Evolutionary conservation across 2,888 invertebrate species (phyloP).

Genomic region (Lepidochitona cinerea): DNA sequence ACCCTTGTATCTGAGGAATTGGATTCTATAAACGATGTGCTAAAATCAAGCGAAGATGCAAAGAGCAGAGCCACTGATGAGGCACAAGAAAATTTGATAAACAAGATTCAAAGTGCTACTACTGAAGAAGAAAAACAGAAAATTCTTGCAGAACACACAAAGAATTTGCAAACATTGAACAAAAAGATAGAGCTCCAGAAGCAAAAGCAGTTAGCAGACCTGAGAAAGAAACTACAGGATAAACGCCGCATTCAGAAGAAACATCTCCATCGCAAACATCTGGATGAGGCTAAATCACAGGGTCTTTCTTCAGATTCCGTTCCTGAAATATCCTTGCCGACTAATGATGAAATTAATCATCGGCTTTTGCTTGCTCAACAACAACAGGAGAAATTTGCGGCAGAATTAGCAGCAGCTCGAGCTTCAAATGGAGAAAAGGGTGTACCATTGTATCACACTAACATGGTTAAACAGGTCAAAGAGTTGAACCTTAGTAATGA

Average conservation of each 20-base stretch:
- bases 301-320: constrained; percentile 58
- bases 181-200: constrained; percentile 65
- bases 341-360: constrained; percentile 54
- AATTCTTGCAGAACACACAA: constrained; percentile 59
- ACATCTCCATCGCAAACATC: constrained; percentile 57
- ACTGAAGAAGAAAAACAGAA: constrained; percentile 58
- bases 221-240: constrained; percentile 55
- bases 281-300: constrained; percentile 54
- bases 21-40: constrained; percentile 47
- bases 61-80: constrained; percentile 53
- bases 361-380: constrained; percentile 51
- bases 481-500: constrained; percentile 37
- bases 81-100: constrained; percentile 45
- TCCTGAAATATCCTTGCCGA: constrained; percentile 50
- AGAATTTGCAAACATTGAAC: constrained; percentile 54
- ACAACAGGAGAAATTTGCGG: constrained; percentile 56
- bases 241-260: constrained; percentile 59
- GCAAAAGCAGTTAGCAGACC: constrained; percentile 52
- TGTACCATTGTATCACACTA: constrained; percentile 30
- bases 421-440: constrained; percentile 5
- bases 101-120: constrained; percentile 47
- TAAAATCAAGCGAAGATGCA: constrained; percentile 56
- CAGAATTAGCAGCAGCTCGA: constrained; percentile 42
- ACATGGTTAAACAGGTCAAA: constrained; percentile 43
- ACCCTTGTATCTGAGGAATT: constrained; percentile 59